Evolutionary conservation across 2,113 vertebrate species (phyloP).

Genomic region (Herpailurus yagouaroundi): DNA sequence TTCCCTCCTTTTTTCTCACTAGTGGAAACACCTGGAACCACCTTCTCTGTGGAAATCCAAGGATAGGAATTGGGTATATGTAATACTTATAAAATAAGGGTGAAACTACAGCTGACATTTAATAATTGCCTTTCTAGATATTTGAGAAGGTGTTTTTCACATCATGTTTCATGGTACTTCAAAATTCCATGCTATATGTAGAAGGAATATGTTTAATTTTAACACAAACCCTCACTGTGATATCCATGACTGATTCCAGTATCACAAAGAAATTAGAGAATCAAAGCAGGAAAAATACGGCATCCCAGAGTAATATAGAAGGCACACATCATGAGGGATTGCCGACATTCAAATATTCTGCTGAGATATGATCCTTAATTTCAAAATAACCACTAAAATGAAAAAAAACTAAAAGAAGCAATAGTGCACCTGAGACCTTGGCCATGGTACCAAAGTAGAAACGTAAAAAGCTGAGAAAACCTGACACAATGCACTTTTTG

Average conservation of each 20-base stretch:
- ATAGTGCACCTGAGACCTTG: neutral
- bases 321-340: neutral
- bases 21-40: neutral
- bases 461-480: neutral
- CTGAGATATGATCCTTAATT: neutral
- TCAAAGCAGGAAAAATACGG: neutral
- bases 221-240: neutral
- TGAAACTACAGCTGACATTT: neutral
- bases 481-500: neutral
- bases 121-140: conserved; percentile 15
- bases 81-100: neutral
- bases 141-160: neutral
- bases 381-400: conserved; percentile 23
- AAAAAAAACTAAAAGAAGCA: neutral
- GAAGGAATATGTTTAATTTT: neutral
- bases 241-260: neutral
- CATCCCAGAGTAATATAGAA: neutral
- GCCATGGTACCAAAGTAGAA: neutral
- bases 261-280: neutral
- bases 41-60: neutral
- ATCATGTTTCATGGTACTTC: neutral
- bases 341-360: neutral
- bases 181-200: neutral
- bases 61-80: neutral
- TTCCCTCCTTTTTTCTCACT: neutral